Evolutionary conservation across 2,113 vertebrate species (phyloP), one percentile per base, ranked within the genome.

Genomic region (Leptodactylus fuscus): DNA sequence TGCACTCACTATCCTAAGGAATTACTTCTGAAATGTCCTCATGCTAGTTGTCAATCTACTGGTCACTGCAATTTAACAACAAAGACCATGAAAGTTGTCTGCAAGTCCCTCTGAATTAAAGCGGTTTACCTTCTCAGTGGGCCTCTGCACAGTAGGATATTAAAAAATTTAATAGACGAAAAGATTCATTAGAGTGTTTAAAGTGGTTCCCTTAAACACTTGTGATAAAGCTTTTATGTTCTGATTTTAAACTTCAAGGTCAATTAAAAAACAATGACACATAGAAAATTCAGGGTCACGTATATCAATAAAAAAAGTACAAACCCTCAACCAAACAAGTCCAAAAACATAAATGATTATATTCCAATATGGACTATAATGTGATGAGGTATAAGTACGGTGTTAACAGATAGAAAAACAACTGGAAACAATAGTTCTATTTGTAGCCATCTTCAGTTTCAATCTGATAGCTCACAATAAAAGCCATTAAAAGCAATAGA

Each of bases 191-290:
- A 89, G 88, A 90, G 87, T 89, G 53, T 87, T 92, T 90, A 76
- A 91, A 88, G 81, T 88, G 62, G 55, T 89, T 92, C 85, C 89
- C 93, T 92, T 91, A 91, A 91, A 86, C 75, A 79, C 0, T 5
- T 82, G 73, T 80, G 85, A 58, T 88, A 91, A 88, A 82, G 81
- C 87, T 92, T 88, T 91, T 88, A 87, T 86, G 85, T 88, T 83
- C 81, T 89, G 74, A 87, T 86, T 88, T 81, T 89, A 87, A 89
- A 84, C 87, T 89, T 91, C 91, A 93, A 93, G 92, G 93, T 93
- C 92, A 93, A 67, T 89, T 88, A 88, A 86, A 62, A 60, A 80
- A 38, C 11, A 89, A 88, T 85, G 83, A 79, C 85, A 88, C 51
- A 58, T 0, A 1, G 48, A 87, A 36, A 20, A 80, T 58, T 44